Evolutionary conservation across 2,888 invertebrate species (phyloP), one percentile per base, ranked within the genome.

Genomic region (Ornithoptera priamus): DNA sequence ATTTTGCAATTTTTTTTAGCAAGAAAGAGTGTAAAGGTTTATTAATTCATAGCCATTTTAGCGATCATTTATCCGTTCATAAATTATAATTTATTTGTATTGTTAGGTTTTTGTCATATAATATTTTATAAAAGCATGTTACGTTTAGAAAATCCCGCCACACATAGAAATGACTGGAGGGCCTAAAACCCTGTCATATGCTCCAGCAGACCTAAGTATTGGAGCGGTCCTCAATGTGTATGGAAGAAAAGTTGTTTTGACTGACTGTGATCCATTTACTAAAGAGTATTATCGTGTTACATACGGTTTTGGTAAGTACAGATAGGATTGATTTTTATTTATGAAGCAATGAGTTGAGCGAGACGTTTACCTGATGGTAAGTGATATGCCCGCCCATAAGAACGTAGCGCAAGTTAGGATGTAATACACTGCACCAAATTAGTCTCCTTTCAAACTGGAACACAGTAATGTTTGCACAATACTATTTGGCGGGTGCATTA

Each of bases 251-350:
- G 94, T 98, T 30, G 93, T 97, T 0, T 86, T 99, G 0, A 96
- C 95, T 0, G 96, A 97, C 82, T 97, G 97, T 78, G 98, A 99
- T 87, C 92, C 94, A 1, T 98, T 95, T 77, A 98, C 98, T 0
- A 96, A 95, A 83, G 95, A 97, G 69, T 98, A 96, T 87, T 98
- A 98, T 87, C 91, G 94, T 3, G 93, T 94, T 69, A 96, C 95
- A 72, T 95, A 94, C 81, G 94, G 95, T 57, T 87, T 95, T 72
- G 93, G 94, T 94, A 81, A 80, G 82, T 77, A 58, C 10, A 24
- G 6, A 39, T 0, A 22, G 57, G 22, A 10, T 53, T 6, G 18
- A 2, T 22, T 6, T 18, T 56, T 22, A 20, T 58, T 22, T 58
- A 10, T 57, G 17, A 53, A 53, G 6, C 30, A 30, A 30, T 30